Conservation (phyloP, 2,113 vertebrate species). For the Scalopus aquaticus region DNA sequence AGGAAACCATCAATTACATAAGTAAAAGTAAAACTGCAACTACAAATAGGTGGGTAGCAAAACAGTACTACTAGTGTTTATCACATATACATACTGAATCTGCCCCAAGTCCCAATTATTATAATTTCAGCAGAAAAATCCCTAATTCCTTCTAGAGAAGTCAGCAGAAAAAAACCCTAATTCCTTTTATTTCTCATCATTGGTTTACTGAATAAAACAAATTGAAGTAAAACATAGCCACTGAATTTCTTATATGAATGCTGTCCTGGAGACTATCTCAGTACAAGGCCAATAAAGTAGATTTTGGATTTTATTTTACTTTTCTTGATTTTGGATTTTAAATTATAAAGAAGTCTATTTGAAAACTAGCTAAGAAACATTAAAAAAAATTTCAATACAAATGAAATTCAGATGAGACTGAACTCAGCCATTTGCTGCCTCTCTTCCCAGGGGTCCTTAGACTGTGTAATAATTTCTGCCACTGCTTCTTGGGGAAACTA, state of each 20-base stretch:
- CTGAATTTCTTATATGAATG: slow-evolving; percentile 16
- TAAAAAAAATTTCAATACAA: neutral
- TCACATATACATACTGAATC: neutral
- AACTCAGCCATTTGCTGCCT: neutral
- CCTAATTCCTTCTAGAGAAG: neutral
- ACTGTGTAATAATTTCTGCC: neutral
- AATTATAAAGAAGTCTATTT: slow-evolving; percentile 32
- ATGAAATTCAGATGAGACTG: slow-evolving; percentile 30
- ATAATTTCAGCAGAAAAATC: neutral
- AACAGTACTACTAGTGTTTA: neutral
- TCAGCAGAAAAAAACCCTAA: neutral
- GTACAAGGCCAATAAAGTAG: neutral
- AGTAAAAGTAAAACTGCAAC: slow-evolving; percentile 51
- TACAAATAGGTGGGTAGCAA: neutral
- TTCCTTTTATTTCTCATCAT: slow-evolving; percentile 6
- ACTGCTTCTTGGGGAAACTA: neutral
- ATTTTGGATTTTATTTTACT: too few species aligned
- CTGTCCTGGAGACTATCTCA: neutral
- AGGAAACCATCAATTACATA: slow-evolving; percentile 26
- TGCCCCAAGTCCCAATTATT: neutral
- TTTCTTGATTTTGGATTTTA: slow-evolving; percentile 3
- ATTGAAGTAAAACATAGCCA: slow-evolving; percentile 12
- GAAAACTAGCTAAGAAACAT: slow-evolving; percentile 3
- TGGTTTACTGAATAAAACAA: slow-evolving; percentile 28
- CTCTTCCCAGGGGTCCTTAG: neutral